A percentile compares a stretch with the other conserved stretches of the same genome.
phyloP scores from a whole-genome alignment of 2,888 invertebrate genomes.

The Rapana venosa region DNA sequence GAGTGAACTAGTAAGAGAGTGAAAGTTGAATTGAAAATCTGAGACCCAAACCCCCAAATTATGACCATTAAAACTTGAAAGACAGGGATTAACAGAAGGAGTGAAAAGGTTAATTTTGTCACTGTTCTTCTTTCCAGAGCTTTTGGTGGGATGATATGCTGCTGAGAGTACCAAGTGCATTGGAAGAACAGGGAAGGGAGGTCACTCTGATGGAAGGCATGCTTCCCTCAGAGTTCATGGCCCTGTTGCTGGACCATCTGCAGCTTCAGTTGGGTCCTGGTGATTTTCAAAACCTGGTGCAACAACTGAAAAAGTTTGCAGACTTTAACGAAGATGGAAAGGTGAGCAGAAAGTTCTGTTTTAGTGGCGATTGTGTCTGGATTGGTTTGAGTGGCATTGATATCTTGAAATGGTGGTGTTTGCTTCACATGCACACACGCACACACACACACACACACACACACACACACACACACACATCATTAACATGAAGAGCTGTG shows the following conservation, averaged over 20 bases:
- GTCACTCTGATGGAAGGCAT: slow-evolving; percentile 51
- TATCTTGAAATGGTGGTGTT: not conserved
- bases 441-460: slow-evolving; percentile 7
- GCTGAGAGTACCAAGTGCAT: slow-evolving; percentile 36
- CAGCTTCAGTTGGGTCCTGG: slow-evolving; percentile 58
- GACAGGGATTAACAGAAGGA: too few relatives aligned
- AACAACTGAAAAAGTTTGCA: slow-evolving; percentile 60
- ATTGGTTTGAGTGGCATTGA: not conserved
- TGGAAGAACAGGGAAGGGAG: slow-evolving; percentile 18
- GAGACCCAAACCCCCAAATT: too few relatives aligned
- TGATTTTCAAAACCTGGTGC: slow-evolving; percentile 59
- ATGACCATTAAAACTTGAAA: too few relatives aligned
- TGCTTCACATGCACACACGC: not conserved
- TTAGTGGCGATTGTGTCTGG: not conserved
- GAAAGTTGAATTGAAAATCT: too few relatives aligned
- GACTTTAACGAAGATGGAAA: slow-evolving; percentile 69
- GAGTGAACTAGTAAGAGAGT: too few relatives aligned
- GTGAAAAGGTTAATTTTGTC: too few relatives aligned
- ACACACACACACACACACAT: not conserved
- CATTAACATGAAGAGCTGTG: too few relatives aligned
- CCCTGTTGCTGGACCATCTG: slow-evolving; percentile 58
- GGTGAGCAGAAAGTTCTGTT: slow-evolving; percentile 52
- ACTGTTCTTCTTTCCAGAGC: slow-evolving; percentile 36
- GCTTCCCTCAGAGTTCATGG: slow-evolving; percentile 57
- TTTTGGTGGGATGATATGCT: slow-evolving; percentile 44